phyloP scores from a whole-genome alignment of 2,888 invertebrate genomes.

The Diachrysia chrysitis region DNA sequence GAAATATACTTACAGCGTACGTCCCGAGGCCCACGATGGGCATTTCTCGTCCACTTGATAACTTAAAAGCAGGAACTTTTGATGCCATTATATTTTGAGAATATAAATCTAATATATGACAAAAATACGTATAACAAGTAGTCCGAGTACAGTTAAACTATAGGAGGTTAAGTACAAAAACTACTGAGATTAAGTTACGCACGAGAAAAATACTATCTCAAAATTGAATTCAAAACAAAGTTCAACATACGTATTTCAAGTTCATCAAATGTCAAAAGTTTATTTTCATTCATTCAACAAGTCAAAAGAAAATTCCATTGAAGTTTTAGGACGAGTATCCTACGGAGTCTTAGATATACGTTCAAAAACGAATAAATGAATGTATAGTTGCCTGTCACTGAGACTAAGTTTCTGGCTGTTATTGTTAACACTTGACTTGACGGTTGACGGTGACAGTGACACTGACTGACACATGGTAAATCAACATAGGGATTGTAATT shows the following conservation, averaged over 20 bases:
- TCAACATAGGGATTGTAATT: neutral
- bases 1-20: conserved; percentile 84
- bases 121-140: neutral
- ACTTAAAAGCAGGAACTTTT: conserved; percentile 78
- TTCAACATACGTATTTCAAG: conserved; percentile 13
- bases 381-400: too few relatives aligned
- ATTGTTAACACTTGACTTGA: neutral
- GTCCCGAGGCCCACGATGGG: conserved; percentile 92
- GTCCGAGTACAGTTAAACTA: neutral
- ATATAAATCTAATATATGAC: neutral
- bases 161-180: too few relatives aligned
- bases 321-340: neutral
- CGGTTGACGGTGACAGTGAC: neutral
- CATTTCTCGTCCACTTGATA: conserved; percentile 88
- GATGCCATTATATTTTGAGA: conserved; percentile 64
- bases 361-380: neutral
- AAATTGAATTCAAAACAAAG: neutral
- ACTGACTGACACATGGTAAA: neutral
- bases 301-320: neutral
- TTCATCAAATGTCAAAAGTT: conserved; percentile 14
- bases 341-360: too few relatives aligned
- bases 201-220: too few relatives aligned
- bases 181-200: too few relatives aligned
- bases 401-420: too few relatives aligned
- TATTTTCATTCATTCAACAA: neutral